These are phyloP conservation scores for Poecilia picta DNA, from an alignment of 2,797 vertebrate genomes.

Conservation along the genomic window DNA sequence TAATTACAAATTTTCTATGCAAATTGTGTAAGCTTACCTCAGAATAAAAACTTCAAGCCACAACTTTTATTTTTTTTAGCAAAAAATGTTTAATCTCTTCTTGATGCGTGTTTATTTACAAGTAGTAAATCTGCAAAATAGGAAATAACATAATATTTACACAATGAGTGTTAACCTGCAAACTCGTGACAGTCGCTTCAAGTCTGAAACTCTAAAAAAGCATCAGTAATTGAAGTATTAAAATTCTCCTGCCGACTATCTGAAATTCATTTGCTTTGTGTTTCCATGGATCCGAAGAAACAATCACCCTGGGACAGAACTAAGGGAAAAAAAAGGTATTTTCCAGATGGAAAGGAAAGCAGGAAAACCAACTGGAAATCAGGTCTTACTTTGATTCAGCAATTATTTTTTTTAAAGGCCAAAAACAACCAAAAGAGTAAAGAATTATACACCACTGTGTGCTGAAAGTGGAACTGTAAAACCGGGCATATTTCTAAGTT, in stretches of 20 bases:
- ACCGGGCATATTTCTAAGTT: conserved; percentile 24
- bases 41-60: conserved; percentile 37
- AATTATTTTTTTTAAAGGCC: conserved; percentile 3
- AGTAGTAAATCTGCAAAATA: conserved; percentile 99
- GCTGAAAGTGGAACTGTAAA: conserved; percentile 30
- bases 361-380: conserved; percentile 27
- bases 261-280: conserved; percentile 64
- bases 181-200: conserved; percentile 83
- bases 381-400: conserved; percentile 43
- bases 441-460: conserved; percentile 41
- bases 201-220: conserved; percentile 86
- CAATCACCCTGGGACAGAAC: conserved; percentile 40
- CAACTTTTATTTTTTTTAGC: conserved; percentile 76
- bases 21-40: background rate
- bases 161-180: conserved; percentile 85
- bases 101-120: conserved; percentile 99
- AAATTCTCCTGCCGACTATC: conserved; percentile 72
- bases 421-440: conserved; percentile 44
- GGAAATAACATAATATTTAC: conserved; percentile 97
- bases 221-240: conserved; percentile 77
- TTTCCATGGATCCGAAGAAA: conserved; percentile 61
- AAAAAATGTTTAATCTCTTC: conserved; percentile 99
- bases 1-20: background rate
- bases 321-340: conserved; percentile 23
- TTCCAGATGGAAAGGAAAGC: conserved; percentile 52